phyloP scores from a whole-genome alignment of 2,797 vertebrate species.

The Paedocypris micromegethes region DNA sequence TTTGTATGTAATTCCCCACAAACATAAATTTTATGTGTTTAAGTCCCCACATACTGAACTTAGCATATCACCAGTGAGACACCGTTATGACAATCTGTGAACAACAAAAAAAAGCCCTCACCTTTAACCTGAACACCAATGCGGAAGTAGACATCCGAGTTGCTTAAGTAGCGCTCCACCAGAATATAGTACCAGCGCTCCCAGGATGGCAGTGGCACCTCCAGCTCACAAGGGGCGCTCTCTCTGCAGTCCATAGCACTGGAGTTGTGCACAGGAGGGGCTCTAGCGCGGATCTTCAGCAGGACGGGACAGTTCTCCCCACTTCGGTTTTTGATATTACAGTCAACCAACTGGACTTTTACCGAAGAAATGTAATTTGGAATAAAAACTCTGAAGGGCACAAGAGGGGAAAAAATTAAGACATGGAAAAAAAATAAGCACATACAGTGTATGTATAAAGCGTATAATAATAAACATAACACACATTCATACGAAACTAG shows the following conservation, averaged over 20 bases:
- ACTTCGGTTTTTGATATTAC: conserved; percentile 73
- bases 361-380: conserved; percentile 90
- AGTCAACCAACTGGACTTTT: conserved; percentile 83
- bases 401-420: conserved; percentile 4
- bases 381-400: conserved; percentile 82
- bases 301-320: conserved; percentile 80
- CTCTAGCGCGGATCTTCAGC: conserved; percentile 85
- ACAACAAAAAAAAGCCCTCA: conserved; percentile 59
- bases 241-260: conserved; percentile 82
- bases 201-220: conserved; percentile 82
- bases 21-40: no score
- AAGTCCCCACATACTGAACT: no score
- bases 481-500: no score
- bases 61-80: no score
- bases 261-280: conserved; percentile 93
- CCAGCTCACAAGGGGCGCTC: conserved; percentile 76
- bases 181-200: conserved; percentile 96
- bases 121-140: conserved; percentile 88
- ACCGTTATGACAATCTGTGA: background rate
- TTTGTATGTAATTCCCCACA: no score
- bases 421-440: no score
- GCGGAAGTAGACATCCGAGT: conserved; percentile 79
- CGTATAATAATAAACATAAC: no score
- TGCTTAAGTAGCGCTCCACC: conserved; percentile 81
- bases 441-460: no score